Conservation (phyloP, 2,113 vertebrate genomes). For the Heptranchias perlo region DNA sequence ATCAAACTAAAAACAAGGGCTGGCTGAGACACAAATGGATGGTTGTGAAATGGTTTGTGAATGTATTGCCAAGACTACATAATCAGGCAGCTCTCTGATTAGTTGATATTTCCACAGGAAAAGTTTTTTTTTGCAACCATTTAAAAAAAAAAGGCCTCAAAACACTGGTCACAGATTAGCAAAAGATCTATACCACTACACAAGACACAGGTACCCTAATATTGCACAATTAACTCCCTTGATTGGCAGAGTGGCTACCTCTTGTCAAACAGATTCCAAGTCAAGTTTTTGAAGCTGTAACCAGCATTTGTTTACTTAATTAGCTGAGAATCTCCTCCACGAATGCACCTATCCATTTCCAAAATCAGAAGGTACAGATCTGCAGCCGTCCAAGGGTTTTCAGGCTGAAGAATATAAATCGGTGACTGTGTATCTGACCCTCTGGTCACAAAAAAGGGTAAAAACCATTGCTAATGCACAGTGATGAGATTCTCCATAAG, state of each 20-base stretch:
- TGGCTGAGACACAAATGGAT: slow-evolving; percentile 5
- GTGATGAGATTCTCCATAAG: background rate
- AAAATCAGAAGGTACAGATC: background rate
- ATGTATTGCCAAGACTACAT: background rate
- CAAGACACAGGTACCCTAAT: slow-evolving; percentile 34
- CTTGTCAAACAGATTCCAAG: background rate
- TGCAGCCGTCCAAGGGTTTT: background rate
- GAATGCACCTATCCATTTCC: background rate
- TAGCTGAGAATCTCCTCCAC: background rate
- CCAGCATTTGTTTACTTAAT: slow-evolving; percentile 6
- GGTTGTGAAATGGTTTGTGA: background rate
- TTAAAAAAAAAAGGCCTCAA: slow-evolving; percentile 22
- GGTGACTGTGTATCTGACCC: background rate
- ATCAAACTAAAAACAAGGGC: slow-evolving; percentile 5
- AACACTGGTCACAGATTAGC: slow-evolving; percentile 29
- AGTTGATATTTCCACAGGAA: slow-evolving; percentile 28
- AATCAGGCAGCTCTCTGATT: slow-evolving; percentile 20
- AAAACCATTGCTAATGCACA: background rate
- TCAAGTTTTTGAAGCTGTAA: background rate
- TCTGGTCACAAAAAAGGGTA: background rate
- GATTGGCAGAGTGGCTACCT: slow-evolving; percentile 30
- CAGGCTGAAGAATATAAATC: background rate
- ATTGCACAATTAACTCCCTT: slow-evolving; percentile 35
- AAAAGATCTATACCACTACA: slow-evolving; percentile 21
- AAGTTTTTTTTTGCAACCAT: background rate